These are phyloP conservation scores for Trichogramma pretiosum DNA, from an alignment of 1,140 invertebrate genomes.

Conservation along the genomic window DNA sequence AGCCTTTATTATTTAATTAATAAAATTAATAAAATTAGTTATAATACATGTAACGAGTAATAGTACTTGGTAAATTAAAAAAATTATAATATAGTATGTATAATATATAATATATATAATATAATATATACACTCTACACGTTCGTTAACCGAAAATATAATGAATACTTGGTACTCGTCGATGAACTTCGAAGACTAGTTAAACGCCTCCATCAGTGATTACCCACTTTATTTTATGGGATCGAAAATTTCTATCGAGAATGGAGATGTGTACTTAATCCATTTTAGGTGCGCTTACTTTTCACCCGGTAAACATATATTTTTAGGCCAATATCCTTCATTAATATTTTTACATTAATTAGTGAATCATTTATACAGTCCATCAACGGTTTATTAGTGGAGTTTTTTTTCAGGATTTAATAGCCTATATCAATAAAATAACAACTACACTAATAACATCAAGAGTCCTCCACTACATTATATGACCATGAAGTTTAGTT, in stretches of 20 bases:
- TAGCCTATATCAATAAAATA: constrained; percentile 5
- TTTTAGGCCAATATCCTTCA: constrained; percentile 13
- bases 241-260: background rate
- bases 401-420: too few species aligned
- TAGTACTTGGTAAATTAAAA: constrained; percentile 11
- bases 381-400: constrained; percentile 7
- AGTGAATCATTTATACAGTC: constrained; percentile 1
- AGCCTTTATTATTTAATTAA: constrained; percentile 18
- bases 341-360: constrained; percentile 7
- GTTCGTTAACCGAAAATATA: constrained; percentile 11
- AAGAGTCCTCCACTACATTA: background rate
- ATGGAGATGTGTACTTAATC: background rate
- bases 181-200: constrained; percentile 19
- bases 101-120: constrained; percentile 11
- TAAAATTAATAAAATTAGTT: constrained; percentile 19
- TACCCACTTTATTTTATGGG: background rate
- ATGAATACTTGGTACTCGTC: constrained; percentile 11
- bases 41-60: constrained; percentile 18
- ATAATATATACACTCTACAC: constrained; percentile 10
- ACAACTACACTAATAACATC: constrained; percentile 6
- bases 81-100: constrained; percentile 10
- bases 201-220: constrained; percentile 11
- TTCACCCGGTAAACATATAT: constrained; percentile 5
- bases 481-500: constrained; percentile 2
- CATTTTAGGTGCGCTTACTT: constrained; percentile 7